A percentile compares a stretch with the other conserved stretches of the same genome.
Conservation (phyloP, 2,113 vertebrate species). For the Microcebus jonahi region DNA sequence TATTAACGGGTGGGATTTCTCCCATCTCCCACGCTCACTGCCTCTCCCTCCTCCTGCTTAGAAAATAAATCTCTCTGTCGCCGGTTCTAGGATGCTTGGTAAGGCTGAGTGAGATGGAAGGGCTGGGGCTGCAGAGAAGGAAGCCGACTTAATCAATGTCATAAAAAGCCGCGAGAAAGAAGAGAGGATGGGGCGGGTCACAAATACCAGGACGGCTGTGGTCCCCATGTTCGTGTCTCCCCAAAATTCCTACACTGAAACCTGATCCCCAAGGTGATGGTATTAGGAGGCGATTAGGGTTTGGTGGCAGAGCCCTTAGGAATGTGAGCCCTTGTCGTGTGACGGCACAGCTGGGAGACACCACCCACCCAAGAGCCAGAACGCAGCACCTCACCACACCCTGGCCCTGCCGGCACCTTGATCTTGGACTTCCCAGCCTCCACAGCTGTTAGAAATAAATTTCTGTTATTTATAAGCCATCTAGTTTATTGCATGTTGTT, state of each 20-base stretch:
- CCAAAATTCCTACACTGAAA: not conserved
- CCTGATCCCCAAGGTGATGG: not conserved
- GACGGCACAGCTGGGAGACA: not conserved
- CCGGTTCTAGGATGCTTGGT: not conserved
- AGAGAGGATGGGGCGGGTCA: too few relatives aligned
- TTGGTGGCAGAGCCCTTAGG: not conserved
- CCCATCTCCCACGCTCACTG: not conserved
- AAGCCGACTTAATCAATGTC: not conserved
- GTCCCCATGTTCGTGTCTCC: not conserved
- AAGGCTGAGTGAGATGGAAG: not conserved
- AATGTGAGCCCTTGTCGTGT: not conserved
- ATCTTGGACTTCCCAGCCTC: not conserved
- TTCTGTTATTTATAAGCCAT: not conserved
- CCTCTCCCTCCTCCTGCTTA: not conserved
- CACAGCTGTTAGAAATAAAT: not conserved
- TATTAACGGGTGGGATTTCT: not conserved
- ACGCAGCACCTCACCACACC: not conserved
- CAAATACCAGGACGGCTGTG: not conserved
- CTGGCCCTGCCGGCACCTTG: not conserved
- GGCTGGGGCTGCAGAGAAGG: not conserved
- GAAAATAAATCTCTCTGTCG: not conserved
- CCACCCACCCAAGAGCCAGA: not conserved
- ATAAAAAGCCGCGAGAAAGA: not conserved
- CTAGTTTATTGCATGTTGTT: not conserved
- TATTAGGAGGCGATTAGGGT: not conserved